Evolutionary conservation across 1,140 invertebrate species (phyloP), one percentile per base, ranked within the genome.

Genomic region (Orussus abietinus): DNA sequence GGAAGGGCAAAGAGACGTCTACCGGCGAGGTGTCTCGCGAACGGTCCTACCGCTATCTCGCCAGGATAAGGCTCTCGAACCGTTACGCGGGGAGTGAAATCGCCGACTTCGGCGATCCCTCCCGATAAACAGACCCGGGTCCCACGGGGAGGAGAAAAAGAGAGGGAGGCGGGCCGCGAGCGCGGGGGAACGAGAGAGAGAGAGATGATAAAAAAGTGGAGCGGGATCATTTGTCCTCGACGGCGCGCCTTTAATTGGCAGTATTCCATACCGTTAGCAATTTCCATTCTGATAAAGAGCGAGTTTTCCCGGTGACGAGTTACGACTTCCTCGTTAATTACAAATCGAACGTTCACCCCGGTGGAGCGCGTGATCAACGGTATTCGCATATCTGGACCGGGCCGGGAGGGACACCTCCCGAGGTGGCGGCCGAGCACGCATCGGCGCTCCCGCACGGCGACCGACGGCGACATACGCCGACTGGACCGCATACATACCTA

Each of bases 311-410:
- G 46, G 47, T 45, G 51, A 57, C 53, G 62, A 66, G 64, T 67
- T 66, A 67, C 60, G 63, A 59, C 63, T 66, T 66, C 62, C 64
- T 63, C 54, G 63, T 64, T 68, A 65, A 68, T 68, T 66, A 62
- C 62, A 57, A 65, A 66, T 66, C 63, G 59, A 60, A 42, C 56
- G 45, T 52, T 31, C 20, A 12, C n/a, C 9, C 9, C 21, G 15
- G 55, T 49, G 47, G 15, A 9, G 15, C 37, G 48, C 54, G 46
- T 42, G 50, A 53, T 56, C 53, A 49, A 50, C 53, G 49, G 49
- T 42, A 51, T 38, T 37, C 41, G 40, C 26, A 10, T 33, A 9
- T 15, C 38, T n/a, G n/a, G n/a, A n/a, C n/a, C n/a, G n/a, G n/a
- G n/a, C n/a, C n/a, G n/a, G n/a, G n/a, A n/a, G n/a, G n/a, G n/a